These are phyloP conservation scores for Sciurus carolinensis DNA, from an alignment of 2,797 vertebrate species.

Conservation along the genomic window DNA sequence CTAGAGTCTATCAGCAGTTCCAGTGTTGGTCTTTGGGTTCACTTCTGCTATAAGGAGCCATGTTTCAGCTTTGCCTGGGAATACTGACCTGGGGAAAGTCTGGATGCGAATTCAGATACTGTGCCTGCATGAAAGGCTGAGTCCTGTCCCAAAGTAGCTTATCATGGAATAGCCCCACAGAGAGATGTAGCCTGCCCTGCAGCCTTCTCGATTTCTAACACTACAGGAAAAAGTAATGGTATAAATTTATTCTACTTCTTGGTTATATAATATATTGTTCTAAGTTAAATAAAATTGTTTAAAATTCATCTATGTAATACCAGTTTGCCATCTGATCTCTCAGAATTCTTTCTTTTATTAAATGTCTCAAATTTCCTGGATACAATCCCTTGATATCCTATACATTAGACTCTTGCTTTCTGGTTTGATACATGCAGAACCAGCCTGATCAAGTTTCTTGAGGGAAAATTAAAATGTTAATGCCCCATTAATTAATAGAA, in stretches of 20 bases:
- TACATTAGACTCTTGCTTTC: neutral
- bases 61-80: neutral
- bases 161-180: neutral
- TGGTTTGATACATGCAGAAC: neutral
- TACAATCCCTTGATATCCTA: neutral
- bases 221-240: neutral
- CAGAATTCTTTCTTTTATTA: constrained; percentile 48
- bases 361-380: constrained; percentile 8
- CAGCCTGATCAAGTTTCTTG: neutral
- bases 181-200: neutral
- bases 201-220: neutral
- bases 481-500: neutral
- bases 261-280: neutral
- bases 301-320: neutral
- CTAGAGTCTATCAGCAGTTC: neutral
- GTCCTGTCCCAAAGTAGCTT: neutral
- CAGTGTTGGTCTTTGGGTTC: neutral
- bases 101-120: neutral
- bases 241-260: neutral
- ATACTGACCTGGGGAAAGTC: no score
- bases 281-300: neutral
- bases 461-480: neutral
- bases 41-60: neutral
- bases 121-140: neutral
- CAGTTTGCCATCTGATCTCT: neutral